Evolutionary conservation across 2,888 invertebrate genomes (phyloP).

Genomic region (Luperina testacea): DNA sequence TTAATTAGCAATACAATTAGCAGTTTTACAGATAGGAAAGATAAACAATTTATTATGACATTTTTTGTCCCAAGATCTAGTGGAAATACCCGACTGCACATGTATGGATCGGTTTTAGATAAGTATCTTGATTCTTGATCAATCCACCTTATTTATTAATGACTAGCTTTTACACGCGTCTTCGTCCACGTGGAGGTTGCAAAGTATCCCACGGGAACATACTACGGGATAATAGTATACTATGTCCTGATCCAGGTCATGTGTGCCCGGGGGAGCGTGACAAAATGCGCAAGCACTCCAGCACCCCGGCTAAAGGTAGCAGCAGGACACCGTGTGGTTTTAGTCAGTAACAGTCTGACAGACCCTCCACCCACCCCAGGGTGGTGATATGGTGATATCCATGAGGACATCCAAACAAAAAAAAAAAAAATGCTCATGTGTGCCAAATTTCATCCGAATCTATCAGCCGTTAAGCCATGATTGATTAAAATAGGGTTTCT

Average conservation of each 20-base stretch:
- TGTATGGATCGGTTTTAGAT: slow-evolving; percentile 25
- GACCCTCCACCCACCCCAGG: no score
- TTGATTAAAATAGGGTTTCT: not conserved
- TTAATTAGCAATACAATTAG: slow-evolving; percentile 40
- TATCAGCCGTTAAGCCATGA: not conserved
- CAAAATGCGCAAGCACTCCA: no score
- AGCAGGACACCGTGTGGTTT: no score
- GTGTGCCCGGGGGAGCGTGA: no score
- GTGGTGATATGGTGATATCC: no score
- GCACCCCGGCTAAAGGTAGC: no score
- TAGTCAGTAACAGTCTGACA: no score
- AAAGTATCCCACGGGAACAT: not conserved
- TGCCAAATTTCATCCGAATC: not conserved
- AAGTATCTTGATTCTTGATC: slow-evolving; percentile 38
- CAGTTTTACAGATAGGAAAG: slow-evolving; percentile 3
- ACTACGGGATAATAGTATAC: not conserved
- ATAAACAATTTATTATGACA: slow-evolving; percentile 8
- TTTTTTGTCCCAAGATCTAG: slow-evolving; percentile 12
- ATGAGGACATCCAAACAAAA: no score
- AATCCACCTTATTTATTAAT: slow-evolving; percentile 11
- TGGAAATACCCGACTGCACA: slow-evolving; percentile 12
- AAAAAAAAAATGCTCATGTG: no score
- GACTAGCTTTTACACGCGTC: not conserved
- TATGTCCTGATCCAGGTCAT: not conserved
- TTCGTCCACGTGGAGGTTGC: not conserved